Conservation (phyloP, 2,113 vertebrate genomes). For the Ginglymostoma cirratum region DNA sequence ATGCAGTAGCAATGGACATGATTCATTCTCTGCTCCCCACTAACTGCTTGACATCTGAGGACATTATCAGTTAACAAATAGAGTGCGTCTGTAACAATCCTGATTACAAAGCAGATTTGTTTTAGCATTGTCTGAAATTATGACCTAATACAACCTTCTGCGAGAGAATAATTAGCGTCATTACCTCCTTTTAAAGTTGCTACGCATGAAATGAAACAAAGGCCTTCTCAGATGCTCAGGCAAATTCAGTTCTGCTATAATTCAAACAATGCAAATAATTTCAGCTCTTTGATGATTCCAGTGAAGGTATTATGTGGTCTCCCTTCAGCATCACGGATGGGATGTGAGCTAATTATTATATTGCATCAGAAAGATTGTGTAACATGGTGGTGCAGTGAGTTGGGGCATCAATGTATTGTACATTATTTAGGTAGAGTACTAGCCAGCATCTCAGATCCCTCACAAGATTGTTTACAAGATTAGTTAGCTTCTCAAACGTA, state of each 20-base stretch:
- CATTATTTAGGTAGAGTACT: background rate
- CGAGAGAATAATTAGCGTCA: background rate
- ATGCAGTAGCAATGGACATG: background rate
- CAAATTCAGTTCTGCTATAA: background rate
- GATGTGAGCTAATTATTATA: background rate
- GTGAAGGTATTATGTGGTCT: background rate
- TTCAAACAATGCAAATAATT: background rate
- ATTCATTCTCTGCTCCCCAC: constrained; percentile 2
- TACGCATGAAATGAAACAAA: background rate
- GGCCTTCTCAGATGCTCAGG: background rate
- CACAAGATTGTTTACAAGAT: background rate
- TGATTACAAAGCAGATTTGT: background rate
- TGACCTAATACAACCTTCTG: background rate
- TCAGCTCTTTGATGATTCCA: background rate
- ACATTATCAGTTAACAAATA: background rate
- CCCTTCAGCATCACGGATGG: background rate
- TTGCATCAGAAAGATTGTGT: background rate
- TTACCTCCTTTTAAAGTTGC: background rate
- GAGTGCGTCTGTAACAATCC: background rate
- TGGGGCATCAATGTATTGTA: background rate
- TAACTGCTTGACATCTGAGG: background rate
- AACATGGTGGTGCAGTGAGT: too few species aligned
- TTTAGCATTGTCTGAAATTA: background rate
- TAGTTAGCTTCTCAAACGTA: background rate
- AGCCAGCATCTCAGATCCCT: background rate